Evolutionary conservation across 2,888 invertebrate species (phyloP).

Genomic region (Apotomis capreana): DNA sequence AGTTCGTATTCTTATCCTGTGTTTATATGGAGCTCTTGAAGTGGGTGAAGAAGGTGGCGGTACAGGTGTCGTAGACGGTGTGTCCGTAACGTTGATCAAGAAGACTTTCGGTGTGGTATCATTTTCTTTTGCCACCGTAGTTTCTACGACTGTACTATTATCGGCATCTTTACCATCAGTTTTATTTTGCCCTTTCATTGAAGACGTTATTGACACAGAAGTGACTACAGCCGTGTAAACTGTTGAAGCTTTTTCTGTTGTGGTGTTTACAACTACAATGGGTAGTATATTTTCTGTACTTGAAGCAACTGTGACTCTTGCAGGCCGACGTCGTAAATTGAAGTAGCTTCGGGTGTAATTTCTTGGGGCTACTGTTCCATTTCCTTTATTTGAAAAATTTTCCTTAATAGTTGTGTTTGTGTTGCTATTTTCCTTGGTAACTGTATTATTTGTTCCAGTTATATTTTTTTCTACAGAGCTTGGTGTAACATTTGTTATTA

Average conservation of each 20-base stretch:
- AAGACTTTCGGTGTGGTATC: slow-evolving; percentile 53
- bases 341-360: slow-evolving; percentile 72
- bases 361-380: slow-evolving; percentile 57
- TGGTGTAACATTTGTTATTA: slow-evolving; percentile 59
- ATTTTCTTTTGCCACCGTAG: slow-evolving; percentile 51
- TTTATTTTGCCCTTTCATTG: slow-evolving; percentile 77
- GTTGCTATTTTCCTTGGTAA: slow-evolving; percentile 47
- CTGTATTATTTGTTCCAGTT: slow-evolving; percentile 52
- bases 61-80: slow-evolving; percentile 37
- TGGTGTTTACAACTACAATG: slow-evolving; percentile 58
- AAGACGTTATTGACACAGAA: slow-evolving; percentile 80
- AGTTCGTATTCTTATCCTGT: slow-evolving; percentile 72
- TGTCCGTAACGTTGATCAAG: slow-evolving; percentile 61
- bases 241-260: slow-evolving; percentile 75
- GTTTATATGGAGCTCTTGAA: slow-evolving; percentile 59
- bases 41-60: slow-evolving; percentile 48
- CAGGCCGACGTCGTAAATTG: slow-evolving; percentile 68
- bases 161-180: slow-evolving; percentile 66
- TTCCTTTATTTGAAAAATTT: slow-evolving; percentile 54
- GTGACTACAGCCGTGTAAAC: slow-evolving; percentile 81
- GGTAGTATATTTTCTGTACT: slow-evolving; percentile 62
- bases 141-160: slow-evolving; percentile 58
- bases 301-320: slow-evolving; percentile 61
- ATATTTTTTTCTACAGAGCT: slow-evolving; percentile 54
- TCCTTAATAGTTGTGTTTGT: slow-evolving; percentile 54